Conservation (phyloP, 2,113 vertebrate species). For the Chroicocephalus ridibundus region DNA sequence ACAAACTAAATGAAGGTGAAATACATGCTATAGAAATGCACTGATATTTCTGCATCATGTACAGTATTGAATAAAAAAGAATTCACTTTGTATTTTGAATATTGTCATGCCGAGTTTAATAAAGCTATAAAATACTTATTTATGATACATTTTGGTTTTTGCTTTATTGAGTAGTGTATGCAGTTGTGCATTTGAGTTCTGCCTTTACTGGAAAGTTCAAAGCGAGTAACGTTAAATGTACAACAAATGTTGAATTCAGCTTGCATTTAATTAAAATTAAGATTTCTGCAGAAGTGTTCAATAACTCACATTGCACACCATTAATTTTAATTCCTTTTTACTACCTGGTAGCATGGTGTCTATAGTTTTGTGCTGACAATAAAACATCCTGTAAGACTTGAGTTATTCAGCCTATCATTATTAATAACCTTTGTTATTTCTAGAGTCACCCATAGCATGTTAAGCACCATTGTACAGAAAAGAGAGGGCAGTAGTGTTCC, state of each 20-base stretch:
- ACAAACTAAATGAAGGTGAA: constrained; percentile 88
- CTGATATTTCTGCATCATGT: constrained; percentile 87
- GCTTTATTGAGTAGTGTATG: constrained; percentile 13
- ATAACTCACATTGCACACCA: background rate
- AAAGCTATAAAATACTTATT: constrained; percentile 92
- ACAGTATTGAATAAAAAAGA: constrained; percentile 94
- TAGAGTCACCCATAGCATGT: background rate
- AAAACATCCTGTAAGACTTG: background rate
- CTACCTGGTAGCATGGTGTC: background rate
- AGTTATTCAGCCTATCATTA: background rate
- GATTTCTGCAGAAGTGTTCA: background rate
- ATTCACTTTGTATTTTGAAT: constrained; percentile 87
- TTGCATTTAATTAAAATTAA: background rate
- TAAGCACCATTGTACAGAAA: background rate
- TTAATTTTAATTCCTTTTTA: background rate
- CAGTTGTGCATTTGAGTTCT: background rate
- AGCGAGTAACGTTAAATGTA: background rate
- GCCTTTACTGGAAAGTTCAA: background rate
- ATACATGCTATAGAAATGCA: constrained; percentile 90
- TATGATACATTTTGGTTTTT: constrained; percentile 80
- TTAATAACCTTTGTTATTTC: background rate
- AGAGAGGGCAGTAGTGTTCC: background rate
- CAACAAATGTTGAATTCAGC: background rate
- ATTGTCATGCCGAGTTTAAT: constrained; percentile 86
- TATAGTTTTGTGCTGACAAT: background rate